phyloP scores from a whole-genome alignment of 2,113 vertebrate species.

The Sylvietta virens region DNA sequence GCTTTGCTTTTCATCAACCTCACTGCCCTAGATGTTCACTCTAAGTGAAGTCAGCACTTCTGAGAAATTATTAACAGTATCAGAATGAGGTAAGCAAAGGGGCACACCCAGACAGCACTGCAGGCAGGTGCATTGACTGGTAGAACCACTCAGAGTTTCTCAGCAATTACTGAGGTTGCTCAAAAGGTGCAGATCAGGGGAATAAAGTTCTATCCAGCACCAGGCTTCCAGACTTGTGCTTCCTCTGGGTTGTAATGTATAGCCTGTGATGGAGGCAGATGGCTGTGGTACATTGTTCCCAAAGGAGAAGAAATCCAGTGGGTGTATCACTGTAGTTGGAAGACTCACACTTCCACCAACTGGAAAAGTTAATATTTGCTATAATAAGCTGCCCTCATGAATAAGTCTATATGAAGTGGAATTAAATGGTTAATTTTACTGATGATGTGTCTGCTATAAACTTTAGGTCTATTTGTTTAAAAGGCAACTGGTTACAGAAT shows the following conservation, averaged over 20 bases:
- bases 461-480: conserved; percentile 9
- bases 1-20: background rate
- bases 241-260: background rate
- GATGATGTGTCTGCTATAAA: background rate
- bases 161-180: background rate
- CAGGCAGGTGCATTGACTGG: background rate
- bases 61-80: background rate
- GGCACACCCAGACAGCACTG: background rate
- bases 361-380: background rate
- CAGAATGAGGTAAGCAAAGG: background rate
- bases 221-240: background rate
- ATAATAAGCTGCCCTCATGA: background rate
- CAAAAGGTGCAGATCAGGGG: background rate
- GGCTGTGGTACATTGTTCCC: background rate
- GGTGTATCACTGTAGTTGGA: background rate
- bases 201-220: background rate
- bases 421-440: background rate
- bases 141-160: background rate
- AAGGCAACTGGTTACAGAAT: background rate
- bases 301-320: background rate
- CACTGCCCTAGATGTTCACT: background rate
- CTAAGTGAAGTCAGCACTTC: background rate
- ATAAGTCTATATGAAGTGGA: background rate
- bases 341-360: background rate
- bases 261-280: background rate